phyloP scores from a whole-genome alignment of 2,888 invertebrate species.

The Strigamia crassipes region DNA sequence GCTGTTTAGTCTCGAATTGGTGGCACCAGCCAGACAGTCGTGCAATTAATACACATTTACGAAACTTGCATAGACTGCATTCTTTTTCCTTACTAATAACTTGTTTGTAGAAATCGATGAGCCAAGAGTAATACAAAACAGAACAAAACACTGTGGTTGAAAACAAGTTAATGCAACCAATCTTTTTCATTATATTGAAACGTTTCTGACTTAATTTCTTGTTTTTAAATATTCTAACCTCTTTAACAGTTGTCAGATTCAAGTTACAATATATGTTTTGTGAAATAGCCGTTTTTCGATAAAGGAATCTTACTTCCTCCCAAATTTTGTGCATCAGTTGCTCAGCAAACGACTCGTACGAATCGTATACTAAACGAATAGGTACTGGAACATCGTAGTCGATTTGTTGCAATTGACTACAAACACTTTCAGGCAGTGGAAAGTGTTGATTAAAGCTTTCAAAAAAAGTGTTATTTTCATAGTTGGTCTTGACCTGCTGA shows the following conservation, averaged over 20 bases:
- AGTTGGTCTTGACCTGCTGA: background rate
- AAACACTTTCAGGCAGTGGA: background rate
- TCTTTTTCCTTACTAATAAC: background rate
- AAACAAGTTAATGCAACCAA: background rate
- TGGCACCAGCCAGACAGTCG: background rate
- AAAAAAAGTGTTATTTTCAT: background rate
- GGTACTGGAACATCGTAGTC: background rate
- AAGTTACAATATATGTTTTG: background rate
- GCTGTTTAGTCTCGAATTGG: background rate
- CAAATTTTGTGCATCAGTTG: background rate
- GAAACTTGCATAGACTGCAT: background rate
- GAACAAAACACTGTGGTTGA: background rate
- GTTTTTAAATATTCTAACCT: background rate
- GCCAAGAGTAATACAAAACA: constrained; percentile 1
- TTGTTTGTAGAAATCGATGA: background rate
- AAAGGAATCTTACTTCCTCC: background rate
- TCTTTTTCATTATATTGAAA: background rate
- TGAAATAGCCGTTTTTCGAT: background rate
- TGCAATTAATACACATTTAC: background rate
- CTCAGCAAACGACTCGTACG: background rate
- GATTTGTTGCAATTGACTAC: background rate
- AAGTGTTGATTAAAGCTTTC: background rate
- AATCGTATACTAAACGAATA: background rate
- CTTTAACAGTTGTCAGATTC: background rate
- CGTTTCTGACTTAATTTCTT: background rate